Evolutionary conservation across 2,797 vertebrate genomes (phyloP).

Genomic region (Myotis planiceps): DNA sequence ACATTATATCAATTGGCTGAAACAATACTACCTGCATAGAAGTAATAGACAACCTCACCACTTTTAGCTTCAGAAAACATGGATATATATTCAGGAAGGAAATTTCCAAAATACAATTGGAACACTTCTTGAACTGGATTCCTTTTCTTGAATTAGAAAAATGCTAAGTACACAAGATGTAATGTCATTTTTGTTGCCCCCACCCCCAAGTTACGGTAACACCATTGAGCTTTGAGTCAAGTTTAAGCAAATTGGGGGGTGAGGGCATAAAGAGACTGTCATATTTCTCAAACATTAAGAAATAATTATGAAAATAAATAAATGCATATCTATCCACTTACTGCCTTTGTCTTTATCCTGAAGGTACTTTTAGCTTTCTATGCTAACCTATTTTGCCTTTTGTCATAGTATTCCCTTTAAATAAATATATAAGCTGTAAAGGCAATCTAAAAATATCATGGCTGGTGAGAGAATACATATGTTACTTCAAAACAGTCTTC

Average conservation of each 20-base stretch:
- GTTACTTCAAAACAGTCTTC: background rate
- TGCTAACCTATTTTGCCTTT: background rate
- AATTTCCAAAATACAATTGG: background rate
- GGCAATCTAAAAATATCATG: background rate
- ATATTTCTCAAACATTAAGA: conserved; percentile 12
- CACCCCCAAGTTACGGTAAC: background rate
- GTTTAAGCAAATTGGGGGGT: background rate
- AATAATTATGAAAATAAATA: conserved; percentile 12
- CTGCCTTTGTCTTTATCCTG: background rate
- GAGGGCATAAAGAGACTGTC: background rate
- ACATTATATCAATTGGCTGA: background rate
- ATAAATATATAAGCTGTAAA: background rate
- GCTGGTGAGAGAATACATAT: background rate
- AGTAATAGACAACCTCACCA: background rate
- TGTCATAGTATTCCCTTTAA: background rate
- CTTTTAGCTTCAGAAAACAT: background rate
- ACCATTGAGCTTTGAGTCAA: background rate
- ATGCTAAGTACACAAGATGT: background rate
- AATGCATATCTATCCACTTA: background rate
- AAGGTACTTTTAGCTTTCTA: background rate
- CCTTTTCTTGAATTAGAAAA: background rate
- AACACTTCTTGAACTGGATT: background rate
- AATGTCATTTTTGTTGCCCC: background rate
- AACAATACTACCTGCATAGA: background rate
- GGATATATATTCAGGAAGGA: background rate